phyloP scores from a whole-genome alignment of 2,113 vertebrate species.

The Gymnobelideus leadbeateri region DNA sequence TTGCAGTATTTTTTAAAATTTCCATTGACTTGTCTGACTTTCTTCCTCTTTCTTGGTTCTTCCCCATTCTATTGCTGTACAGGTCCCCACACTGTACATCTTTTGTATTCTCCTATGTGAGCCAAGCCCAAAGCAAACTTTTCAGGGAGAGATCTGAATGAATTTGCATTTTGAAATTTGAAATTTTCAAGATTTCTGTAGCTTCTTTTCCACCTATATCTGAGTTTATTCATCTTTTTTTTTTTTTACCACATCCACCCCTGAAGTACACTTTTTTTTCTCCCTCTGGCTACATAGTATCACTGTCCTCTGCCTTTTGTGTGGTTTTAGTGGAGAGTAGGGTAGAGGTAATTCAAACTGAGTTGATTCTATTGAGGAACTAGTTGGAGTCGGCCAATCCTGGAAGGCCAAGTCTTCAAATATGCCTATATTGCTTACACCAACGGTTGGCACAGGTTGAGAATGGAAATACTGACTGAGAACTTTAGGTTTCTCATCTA shows the following conservation, averaged over 20 bases:
- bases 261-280: not conserved
- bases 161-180: not conserved
- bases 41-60: not conserved
- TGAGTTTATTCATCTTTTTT: not conserved
- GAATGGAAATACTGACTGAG: not conserved
- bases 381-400: not conserved
- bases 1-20: not conserved
- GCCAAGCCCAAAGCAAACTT: not conserved
- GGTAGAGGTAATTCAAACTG: not conserved
- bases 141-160: not conserved
- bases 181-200: not conserved
- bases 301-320: not conserved
- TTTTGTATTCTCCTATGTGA: not conserved
- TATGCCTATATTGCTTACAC: not conserved
- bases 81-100: not conserved
- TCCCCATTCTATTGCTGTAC: not conserved
- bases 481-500: not conserved
- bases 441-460: not conserved
- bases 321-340: not conserved
- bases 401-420: not conserved
- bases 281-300: not conserved
- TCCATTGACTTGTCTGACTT: not conserved
- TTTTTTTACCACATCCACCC: not conserved
- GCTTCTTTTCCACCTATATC: not conserved
- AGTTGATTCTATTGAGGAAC: not conserved